These are phyloP conservation scores for Fragum whitleyi DNA, from an alignment of 2,888 invertebrate genomes.

Conservation along the genomic window DNA sequence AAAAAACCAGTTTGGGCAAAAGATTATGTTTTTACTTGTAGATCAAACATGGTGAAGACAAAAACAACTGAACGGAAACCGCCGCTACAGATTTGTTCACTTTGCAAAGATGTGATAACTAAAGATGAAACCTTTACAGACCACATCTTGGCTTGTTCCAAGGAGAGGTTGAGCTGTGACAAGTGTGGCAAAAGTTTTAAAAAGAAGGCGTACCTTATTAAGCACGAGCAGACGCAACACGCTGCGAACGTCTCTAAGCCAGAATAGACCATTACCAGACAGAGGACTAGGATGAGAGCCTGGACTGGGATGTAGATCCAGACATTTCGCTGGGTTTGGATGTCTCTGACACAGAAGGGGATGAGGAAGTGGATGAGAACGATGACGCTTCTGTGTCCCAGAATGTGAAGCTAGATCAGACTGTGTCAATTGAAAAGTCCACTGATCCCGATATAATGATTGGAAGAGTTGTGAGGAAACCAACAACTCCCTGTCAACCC, in stretches of 20 bases:
- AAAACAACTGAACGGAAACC: not conserved
- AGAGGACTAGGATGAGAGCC: not conserved
- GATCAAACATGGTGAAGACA: not conserved
- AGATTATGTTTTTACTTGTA: not conserved
- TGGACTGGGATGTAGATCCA: too few relatives aligned
- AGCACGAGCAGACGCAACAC: too few relatives aligned
- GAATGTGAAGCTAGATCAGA: too few relatives aligned
- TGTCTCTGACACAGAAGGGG: too few relatives aligned
- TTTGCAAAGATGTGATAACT: not conserved
- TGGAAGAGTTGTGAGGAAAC: not conserved
- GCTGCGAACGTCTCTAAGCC: not conserved
- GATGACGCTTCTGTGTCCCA: too few relatives aligned
- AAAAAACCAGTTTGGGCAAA: conserved; percentile 6
- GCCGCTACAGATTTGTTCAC: not conserved
- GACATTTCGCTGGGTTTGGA: too few relatives aligned
- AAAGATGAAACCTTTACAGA: not conserved
- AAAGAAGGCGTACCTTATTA: too few relatives aligned
- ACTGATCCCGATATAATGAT: not conserved
- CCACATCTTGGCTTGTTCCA: not conserved
- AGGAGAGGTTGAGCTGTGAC: too few relatives aligned
- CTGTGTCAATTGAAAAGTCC: not conserved
- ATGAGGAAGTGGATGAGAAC: too few relatives aligned
- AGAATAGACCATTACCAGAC: not conserved
- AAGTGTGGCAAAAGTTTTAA: too few relatives aligned
- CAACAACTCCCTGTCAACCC: not conserved